Evolutionary conservation across 2,888 invertebrate genomes (phyloP).

Genomic region (Pachycephus smyrnensis): DNA sequence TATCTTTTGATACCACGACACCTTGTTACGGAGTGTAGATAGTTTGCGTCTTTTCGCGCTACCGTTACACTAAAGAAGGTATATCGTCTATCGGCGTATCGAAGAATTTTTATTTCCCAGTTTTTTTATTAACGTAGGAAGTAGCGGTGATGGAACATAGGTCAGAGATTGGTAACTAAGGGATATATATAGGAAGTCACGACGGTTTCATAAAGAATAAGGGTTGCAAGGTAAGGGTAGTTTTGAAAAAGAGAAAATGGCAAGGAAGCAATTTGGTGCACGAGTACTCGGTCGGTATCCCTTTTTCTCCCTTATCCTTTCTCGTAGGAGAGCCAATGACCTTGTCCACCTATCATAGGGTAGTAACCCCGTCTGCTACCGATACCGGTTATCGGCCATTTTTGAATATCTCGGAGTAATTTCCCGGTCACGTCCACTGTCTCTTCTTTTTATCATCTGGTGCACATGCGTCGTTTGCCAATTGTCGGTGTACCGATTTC

Average conservation of each 20-base stretch:
- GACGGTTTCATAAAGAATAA: not conserved
- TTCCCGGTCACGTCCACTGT: not conserved
- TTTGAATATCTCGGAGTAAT: conserved; percentile 44
- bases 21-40: not conserved
- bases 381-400: conserved; percentile 62
- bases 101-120: not conserved
- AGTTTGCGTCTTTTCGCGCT: not conserved
- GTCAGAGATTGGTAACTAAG: not conserved
- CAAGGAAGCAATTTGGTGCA: not conserved
- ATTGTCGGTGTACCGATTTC: not conserved
- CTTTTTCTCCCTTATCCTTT: not conserved
- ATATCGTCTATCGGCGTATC: not conserved
- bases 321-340: not conserved
- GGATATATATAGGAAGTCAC: not conserved
- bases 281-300: not conserved
- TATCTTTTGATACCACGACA: not conserved
- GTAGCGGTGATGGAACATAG: too few relatives aligned
- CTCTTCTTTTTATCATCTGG: not conserved
- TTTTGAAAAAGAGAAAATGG: not conserved
- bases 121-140: not conserved
- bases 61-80: not conserved
- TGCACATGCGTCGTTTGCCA: not conserved
- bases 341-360: not conserved
- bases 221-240: not conserved
- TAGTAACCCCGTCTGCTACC: conserved; percentile 64